Evolutionary conservation across 2,888 invertebrate species (phyloP), one percentile per base, ranked within the genome.

Genomic region (Tinea semifulvella): DNA sequence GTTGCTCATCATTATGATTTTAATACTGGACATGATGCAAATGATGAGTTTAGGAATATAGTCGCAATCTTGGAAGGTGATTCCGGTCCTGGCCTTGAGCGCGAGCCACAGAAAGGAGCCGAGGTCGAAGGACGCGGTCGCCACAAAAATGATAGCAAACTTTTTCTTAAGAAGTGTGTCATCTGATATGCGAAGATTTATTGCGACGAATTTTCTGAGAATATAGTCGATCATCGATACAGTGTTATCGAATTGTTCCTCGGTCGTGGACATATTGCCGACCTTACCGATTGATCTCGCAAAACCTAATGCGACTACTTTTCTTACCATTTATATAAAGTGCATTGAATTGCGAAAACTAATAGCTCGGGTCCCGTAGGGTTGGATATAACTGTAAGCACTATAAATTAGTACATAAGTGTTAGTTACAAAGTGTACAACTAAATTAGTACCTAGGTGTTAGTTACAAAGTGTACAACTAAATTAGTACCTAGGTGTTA

Each of bases 241-340:
- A 11, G 36, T 36, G 3, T 36, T 7, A 18, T 36, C 17, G 18
- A 36, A 36, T 18, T 18, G 36, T 17, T 36, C 36, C 36, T 36
- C 36, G 2, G 36, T 18, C 4, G 10, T 36, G 17, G 36, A 8
- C 31, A 31, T 31, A 11, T 2, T 11, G 11, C 4, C 31, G 26
- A 11, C 6, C 26, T 3, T n/a, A n/a, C n/a, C n/a, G n/a, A n/a
- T n/a, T n/a, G n/a, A n/a, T n/a, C n/a, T n/a, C n/a, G n/a, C n/a
- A n/a, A n/a, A n/a, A n/a, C n/a, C n/a, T n/a, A n/a, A n/a, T n/a
- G n/a, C n/a, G n/a, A n/a, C n/a, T n/a, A n/a, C n/a, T n/a, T n/a
- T n/a, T n/a, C n/a, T n/a, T n/a, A n/a, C n/a, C n/a, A n/a, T n/a
- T n/a, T n/a, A n/a, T n/a, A n/a, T n/a, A n/a, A n/a, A n/a, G n/a